Evolutionary conservation across 2,888 invertebrate genomes (phyloP).

Genomic region (Leucania comma): DNA sequence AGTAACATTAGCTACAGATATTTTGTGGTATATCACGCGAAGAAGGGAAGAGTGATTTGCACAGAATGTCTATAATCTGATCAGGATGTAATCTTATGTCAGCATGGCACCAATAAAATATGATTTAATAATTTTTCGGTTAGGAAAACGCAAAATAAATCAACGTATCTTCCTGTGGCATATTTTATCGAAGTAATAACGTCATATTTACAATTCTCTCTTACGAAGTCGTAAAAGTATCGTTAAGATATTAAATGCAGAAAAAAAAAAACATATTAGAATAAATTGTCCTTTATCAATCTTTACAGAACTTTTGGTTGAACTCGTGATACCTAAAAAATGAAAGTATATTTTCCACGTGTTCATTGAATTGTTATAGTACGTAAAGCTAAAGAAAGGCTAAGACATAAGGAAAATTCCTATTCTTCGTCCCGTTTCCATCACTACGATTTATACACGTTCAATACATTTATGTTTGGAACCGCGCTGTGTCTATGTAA

Average conservation of each 20-base stretch:
- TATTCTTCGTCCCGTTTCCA: constrained; percentile 40
- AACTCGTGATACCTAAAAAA: too few relatives aligned
- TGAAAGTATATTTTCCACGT: constrained; percentile 15
- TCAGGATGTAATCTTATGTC: constrained; percentile 11
- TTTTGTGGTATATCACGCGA: constrained; percentile 29
- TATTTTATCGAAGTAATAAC: neutral
- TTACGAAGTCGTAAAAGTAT: constrained; percentile 9
- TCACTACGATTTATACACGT: constrained; percentile 46
- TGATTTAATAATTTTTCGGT: neutral
- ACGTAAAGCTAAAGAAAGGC: constrained; percentile 12
- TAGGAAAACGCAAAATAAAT: neutral
- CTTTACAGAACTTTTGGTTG: neutral
- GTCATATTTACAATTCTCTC: constrained; percentile 16
- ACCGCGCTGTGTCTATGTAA: constrained; percentile 72
- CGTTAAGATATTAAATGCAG: constrained; percentile 12
- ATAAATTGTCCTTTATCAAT: constrained; percentile 15
- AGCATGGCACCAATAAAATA: neutral
- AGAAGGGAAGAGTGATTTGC: constrained; percentile 16
- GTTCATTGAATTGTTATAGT: neutral
- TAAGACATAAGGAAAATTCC: constrained; percentile 28
- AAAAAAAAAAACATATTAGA: constrained; percentile 12
- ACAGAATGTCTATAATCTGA: constrained; percentile 5
- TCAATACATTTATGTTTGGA: constrained; percentile 61
- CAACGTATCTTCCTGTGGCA: neutral
- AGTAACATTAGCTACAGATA: constrained; percentile 35